phyloP scores from a whole-genome alignment of 2,797 vertebrate genomes.

The Neosilurus hyrtlii region DNA sequence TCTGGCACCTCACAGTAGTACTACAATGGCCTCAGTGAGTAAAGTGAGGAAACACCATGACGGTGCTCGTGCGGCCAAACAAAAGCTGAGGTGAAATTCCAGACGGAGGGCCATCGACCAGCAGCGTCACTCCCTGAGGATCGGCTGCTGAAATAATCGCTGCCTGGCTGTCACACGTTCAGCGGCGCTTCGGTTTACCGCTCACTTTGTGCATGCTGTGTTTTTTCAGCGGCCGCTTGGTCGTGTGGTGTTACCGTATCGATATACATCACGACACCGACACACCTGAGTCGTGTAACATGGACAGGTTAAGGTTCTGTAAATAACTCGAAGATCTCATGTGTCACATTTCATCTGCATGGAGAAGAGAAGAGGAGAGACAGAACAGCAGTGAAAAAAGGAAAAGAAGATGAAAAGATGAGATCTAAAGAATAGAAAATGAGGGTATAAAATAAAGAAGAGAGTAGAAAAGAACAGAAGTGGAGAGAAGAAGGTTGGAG shows the following conservation, averaged over 20 bases:
- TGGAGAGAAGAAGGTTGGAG: not conserved
- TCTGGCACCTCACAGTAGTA: constrained; percentile 34
- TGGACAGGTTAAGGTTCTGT: constrained; percentile 13
- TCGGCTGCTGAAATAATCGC: constrained; percentile 39
- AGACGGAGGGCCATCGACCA: constrained; percentile 45
- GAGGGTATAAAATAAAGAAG: not conserved
- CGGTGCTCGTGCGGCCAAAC: constrained; percentile 44
- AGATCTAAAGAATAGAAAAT: not conserved
- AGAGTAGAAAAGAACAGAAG: not conserved
- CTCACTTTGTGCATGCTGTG: constrained; percentile 5
- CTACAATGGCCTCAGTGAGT: constrained; percentile 46
- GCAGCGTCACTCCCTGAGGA: constrained; percentile 32
- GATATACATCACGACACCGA: constrained; percentile 29
- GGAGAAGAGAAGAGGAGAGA: not conserved
- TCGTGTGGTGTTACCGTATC: constrained; percentile 35
- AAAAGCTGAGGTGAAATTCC: constrained; percentile 60
- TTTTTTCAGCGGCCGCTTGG: constrained; percentile 26
- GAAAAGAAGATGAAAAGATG: not conserved
- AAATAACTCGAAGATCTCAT: constrained; percentile 9
- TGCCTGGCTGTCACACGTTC: constrained; percentile 47
- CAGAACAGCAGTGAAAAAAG: not conserved
- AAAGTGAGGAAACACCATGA: constrained; percentile 55
- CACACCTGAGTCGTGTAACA: constrained; percentile 17
- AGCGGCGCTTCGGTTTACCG: constrained; percentile 38
- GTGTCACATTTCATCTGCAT: constrained; percentile 24